phyloP scores from a whole-genome alignment of 2,797 vertebrate genomes.

The Coregonus suidteri region DNA sequence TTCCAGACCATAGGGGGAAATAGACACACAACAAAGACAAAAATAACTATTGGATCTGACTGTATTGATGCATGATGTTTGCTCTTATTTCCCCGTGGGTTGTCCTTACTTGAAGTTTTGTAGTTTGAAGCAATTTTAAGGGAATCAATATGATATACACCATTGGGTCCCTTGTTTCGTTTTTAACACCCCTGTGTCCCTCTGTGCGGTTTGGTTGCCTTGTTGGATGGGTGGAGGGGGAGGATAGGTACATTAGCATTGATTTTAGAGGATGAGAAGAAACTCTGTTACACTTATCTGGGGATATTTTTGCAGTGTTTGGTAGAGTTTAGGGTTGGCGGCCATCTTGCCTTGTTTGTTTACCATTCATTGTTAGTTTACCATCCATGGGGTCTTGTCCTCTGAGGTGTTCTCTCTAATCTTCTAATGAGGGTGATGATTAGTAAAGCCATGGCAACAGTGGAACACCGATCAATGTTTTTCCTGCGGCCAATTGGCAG shows the following conservation, averaged over 20 bases:
- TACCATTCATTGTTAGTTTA: not conserved
- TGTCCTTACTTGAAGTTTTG: not conserved
- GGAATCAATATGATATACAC: not conserved
- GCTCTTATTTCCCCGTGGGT: not conserved
- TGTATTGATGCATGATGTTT: not conserved
- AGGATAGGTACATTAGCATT: not conserved
- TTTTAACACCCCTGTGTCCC: not conserved
- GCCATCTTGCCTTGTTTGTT: not conserved
- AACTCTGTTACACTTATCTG: not conserved
- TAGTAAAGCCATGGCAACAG: no score
- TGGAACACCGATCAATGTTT: not conserved
- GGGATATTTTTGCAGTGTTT: not conserved
- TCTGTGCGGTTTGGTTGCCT: not conserved
- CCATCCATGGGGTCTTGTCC: not conserved
- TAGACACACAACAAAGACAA: not conserved
- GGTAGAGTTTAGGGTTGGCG: not conserved
- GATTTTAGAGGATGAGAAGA: not conserved
- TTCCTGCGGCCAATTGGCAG: no score
- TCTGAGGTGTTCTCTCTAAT: not conserved
- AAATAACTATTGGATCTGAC: not conserved
- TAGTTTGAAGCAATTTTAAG: not conserved
- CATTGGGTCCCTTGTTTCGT: not conserved
- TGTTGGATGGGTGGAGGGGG: not conserved
- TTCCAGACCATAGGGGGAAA: not conserved
- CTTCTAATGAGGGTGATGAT: no score